Evolutionary conservation across 37 sponge, comb jelly and placozoan species (phyloP), one percentile per base, ranked within the genome.

Genomic region (Mnemiopsis leidyi): DNA sequence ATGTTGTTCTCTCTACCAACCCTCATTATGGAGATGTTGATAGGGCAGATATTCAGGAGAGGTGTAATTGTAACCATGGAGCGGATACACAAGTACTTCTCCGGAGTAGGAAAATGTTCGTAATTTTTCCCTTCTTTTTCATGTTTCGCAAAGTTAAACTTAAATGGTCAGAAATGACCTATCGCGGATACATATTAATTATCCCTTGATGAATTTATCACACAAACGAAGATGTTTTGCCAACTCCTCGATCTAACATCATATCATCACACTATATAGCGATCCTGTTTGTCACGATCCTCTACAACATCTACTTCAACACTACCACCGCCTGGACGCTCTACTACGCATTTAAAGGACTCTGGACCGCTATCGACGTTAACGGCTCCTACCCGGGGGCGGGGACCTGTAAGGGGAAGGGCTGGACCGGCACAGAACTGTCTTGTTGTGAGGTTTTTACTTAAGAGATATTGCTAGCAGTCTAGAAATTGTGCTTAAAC

Each of bases 261-360:
- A n/a, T n/a, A n/a, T n/a, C n/a, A n/a, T n/a, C n/a, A n/a, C 61
- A 48, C 61, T 13, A 18, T 39, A 2, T 61, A 85, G 90, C 48
- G 0, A 85, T 85, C 13, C 35, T 85, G 36, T n/a, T 85, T 16
- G 35, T 85, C 61, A 33, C 90, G 61, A 32, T 85, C 39, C 38
- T 85, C 90, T 32, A 85, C 36, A 85, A 85, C 90, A 38, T 38
- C 61, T 85, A 85, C 90, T 85, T 39, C 30, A 85, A 85, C 90
- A 85, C 90, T 0, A 33, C 35, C 29, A 32, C 90, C 24, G 90
- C 90, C 28, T 85, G 90, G 90, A 32, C 90, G n/a, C 90, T 85
- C 61, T 85, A 85, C 90, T 85, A 39, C 90, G 61, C 23, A 0
- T 16, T 85, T n/a, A 85, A 85, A 61, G 90, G 28, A 13, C 38